These are phyloP conservation scores for Esox niger DNA, from an alignment of 2,113 vertebrate species.

Conservation along the genomic window DNA sequence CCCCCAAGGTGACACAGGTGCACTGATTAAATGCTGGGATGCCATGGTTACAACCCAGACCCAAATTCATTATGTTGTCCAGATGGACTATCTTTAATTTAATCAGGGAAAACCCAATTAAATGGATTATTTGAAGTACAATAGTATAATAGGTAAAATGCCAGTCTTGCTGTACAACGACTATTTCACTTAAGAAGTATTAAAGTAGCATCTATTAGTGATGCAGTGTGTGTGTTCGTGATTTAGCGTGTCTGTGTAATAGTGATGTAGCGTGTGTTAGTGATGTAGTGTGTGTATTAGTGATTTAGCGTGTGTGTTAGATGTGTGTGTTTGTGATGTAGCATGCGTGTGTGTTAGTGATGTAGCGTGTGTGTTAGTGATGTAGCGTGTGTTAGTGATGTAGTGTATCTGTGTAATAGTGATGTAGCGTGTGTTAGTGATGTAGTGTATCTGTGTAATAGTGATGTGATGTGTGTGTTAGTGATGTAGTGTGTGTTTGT, in stretches of 20 bases:
- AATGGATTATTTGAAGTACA: too few relatives aligned
- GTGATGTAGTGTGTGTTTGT: conserved; percentile 6
- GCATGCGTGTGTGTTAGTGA: neutral
- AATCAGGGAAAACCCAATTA: too few relatives aligned
- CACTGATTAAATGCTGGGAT: too few relatives aligned
- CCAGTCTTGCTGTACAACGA: too few relatives aligned
- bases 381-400: conserved; percentile 3
- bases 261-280: neutral
- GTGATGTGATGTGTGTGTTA: conserved; percentile 3
- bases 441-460: neutral
- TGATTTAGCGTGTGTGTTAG: neutral
- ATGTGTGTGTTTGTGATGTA: neutral
- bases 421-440: conserved; percentile 9
- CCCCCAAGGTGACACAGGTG: too few relatives aligned
- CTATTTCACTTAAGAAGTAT: too few relatives aligned
- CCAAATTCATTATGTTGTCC: too few relatives aligned
- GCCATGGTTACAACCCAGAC: too few relatives aligned
- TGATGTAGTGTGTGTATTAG: neutral
- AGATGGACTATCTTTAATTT: too few relatives aligned
- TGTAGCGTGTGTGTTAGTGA: neutral
- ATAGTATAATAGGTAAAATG: too few relatives aligned
- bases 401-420: neutral
- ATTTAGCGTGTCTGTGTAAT: neutral
- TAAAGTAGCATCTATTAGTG: too few relatives aligned
- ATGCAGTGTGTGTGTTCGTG: neutral